Percentiles rank a stretch among this genome's conserved stretches.
Conservation (phyloP, 1,140 invertebrate species). For the Hylaeus volcanicus region DNA sequence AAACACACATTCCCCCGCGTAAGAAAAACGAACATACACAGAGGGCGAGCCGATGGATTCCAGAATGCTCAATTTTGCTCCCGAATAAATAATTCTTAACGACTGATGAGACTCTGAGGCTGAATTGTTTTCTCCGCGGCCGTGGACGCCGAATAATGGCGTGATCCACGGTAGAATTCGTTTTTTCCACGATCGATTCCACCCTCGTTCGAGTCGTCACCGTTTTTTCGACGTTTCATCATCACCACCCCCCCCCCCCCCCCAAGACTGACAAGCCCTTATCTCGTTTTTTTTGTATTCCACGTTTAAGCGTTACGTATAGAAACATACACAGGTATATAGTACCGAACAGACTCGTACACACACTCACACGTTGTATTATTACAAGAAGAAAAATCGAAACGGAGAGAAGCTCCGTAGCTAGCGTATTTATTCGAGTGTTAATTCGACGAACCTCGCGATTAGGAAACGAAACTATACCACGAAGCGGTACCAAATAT, state of each 20-base stretch:
- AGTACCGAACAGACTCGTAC: not conserved
- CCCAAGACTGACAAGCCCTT: conserved; percentile 66
- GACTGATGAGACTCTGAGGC: conserved; percentile 52
- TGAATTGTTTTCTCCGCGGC: conserved; percentile 32
- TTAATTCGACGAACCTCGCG: conserved; percentile 47
- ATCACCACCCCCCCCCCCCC: too few relatives aligned
- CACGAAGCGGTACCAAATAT: conserved; percentile 42
- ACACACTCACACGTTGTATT: not conserved
- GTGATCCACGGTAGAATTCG: conserved; percentile 18
- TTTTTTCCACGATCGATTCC: conserved; percentile 20
- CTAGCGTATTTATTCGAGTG: conserved; percentile 38
- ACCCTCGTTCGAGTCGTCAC: conserved; percentile 44
- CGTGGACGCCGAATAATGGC: not conserved
- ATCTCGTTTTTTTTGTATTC: conserved; percentile 57
- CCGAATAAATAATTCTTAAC: conserved; percentile 32
- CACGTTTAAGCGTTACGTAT: conserved; percentile 36
- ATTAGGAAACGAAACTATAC: conserved; percentile 32
- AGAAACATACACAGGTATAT: not conserved
- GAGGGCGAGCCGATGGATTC: conserved; percentile 13
- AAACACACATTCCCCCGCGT: conserved; percentile 15
- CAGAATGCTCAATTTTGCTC: conserved; percentile 59
- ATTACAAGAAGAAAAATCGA: not conserved
- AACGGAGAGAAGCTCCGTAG: not conserved
- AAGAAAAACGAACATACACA: not conserved
- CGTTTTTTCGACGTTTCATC: conserved; percentile 57